phyloP scores from a whole-genome alignment of 2,113 vertebrate species.

The Lagopus leucura region DNA sequence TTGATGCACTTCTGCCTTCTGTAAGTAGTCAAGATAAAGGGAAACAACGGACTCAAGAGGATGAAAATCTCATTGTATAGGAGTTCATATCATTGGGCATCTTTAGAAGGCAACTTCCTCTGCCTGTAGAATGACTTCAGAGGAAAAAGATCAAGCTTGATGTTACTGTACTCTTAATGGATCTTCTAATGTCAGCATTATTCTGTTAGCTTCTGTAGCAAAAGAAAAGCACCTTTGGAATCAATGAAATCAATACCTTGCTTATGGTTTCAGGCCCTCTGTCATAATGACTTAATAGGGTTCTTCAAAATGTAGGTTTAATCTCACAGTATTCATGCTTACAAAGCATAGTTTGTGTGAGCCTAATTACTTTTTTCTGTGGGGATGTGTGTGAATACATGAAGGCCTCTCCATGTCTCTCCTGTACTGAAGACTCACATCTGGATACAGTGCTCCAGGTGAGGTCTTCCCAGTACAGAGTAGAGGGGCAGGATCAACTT shows the following conservation, averaged over 20 bases:
- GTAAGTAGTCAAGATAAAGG: not conserved
- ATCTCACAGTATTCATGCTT: not conserved
- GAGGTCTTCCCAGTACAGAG: no score
- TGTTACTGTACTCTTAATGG: not conserved
- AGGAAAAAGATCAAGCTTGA: not conserved
- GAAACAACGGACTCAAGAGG: not conserved
- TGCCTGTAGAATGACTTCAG: not conserved
- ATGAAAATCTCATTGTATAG: not conserved
- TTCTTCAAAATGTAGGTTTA: not conserved
- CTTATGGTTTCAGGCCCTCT: not conserved
- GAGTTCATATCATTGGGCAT: not conserved
- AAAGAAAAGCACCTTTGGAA: not conserved
- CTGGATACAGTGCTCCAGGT: no score
- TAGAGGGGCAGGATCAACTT: no score
- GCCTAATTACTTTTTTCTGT: not conserved
- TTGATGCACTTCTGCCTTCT: not conserved
- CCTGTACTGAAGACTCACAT: no score
- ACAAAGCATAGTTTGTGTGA: not conserved
- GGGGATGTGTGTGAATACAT: not conserved
- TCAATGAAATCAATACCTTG: not conserved
- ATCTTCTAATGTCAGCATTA: not conserved
- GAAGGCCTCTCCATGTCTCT: not conserved
- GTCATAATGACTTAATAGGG: not conserved
- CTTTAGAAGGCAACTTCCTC: not conserved
- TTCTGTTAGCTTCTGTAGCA: not conserved